Evolutionary conservation across 2,888 invertebrate genomes (phyloP).

Genomic region (Mongoloraphidia duomilia): DNA sequence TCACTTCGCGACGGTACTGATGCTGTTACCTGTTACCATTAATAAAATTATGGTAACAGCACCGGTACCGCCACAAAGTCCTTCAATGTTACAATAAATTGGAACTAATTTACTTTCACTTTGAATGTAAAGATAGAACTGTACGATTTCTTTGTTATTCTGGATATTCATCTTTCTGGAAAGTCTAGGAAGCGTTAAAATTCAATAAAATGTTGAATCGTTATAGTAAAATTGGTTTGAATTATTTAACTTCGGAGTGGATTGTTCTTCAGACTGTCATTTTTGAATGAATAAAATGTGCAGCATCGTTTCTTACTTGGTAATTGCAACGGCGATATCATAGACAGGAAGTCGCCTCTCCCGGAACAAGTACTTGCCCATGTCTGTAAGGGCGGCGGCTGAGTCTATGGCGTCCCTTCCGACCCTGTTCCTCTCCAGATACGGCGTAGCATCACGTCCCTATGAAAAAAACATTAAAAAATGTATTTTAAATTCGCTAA

Average conservation of each 20-base stretch:
- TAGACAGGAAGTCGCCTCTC: slow-evolving; percentile 88
- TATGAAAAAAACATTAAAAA: slow-evolving; percentile 25
- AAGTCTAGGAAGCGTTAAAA: neutral
- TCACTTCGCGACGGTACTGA: too few species aligned
- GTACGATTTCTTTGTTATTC: too few species aligned
- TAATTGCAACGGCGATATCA: slow-evolving; percentile 90
- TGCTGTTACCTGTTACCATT: too few species aligned
- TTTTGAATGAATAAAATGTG: neutral
- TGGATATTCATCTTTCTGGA: neutral
- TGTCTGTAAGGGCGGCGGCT: slow-evolving; percentile 85
- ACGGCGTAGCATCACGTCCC: slow-evolving; percentile 91
- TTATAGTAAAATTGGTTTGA: neutral
- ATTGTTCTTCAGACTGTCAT: too few species aligned
- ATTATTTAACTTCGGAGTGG: too few species aligned
- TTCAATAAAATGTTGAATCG: slow-evolving; percentile 2
- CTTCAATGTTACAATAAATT: too few species aligned
- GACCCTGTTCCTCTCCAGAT: slow-evolving; percentile 83
- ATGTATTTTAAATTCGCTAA: too few species aligned
- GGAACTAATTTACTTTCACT: too few species aligned
- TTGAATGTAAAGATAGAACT: too few species aligned
- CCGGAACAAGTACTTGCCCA: slow-evolving; percentile 94
- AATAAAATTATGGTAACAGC: too few species aligned
- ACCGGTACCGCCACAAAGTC: too few species aligned
- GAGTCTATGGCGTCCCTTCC: slow-evolving; percentile 90
- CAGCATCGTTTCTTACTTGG: slow-evolving; percentile 59